Evolutionary conservation across 2,113 vertebrate genomes (phyloP), one percentile per base, ranked within the genome.

Genomic region (Boulengeromyrus knoepffleri): DNA sequence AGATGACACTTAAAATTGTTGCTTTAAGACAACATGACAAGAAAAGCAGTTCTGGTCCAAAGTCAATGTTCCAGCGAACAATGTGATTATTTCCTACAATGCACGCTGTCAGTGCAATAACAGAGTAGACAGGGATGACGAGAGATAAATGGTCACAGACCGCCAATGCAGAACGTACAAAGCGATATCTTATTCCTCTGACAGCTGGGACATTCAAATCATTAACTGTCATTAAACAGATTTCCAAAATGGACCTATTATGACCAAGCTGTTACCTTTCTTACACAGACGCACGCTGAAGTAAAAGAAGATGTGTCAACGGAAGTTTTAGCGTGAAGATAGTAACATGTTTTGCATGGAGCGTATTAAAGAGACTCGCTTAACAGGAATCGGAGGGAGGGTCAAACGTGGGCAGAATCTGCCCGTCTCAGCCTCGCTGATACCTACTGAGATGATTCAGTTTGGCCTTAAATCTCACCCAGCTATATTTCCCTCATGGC

Each of bases 1-100:
- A 49, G 83, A 85, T 49, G 83, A 47, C 83, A 85, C n/a, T 85
- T 85, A 49, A 85, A 45, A 85, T 85, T 85, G 42, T 49, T 85
- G 9, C 83, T n/a, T 85, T 85, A 47, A 3, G 83, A 85, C 46
- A 21, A 49, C 7, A 49, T 49, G 80, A 84, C 39, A 85, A 85
- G 24, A 49, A 9, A 85, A 21, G 21, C 83, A 45, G 21, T 85
- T 85, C 24, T 47, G 42, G 21, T 85, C 83, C 45, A 85, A 49
- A 47, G 83, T 85, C 24, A 85, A 49, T 49, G 46, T 46, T 49
- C 45, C 17, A 3, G 15, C 7, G 21, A 85, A 85, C 83, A 85
- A 85, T 85, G 46, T n/a, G 83, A 45, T 85, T 24, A 45, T 46
- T 49, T 45, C 3, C 24, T 27, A 42, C 12, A 47, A 45, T 27